Evolutionary conservation across 2,113 vertebrate species (phyloP).

Genomic region (Meles meles): DNA sequence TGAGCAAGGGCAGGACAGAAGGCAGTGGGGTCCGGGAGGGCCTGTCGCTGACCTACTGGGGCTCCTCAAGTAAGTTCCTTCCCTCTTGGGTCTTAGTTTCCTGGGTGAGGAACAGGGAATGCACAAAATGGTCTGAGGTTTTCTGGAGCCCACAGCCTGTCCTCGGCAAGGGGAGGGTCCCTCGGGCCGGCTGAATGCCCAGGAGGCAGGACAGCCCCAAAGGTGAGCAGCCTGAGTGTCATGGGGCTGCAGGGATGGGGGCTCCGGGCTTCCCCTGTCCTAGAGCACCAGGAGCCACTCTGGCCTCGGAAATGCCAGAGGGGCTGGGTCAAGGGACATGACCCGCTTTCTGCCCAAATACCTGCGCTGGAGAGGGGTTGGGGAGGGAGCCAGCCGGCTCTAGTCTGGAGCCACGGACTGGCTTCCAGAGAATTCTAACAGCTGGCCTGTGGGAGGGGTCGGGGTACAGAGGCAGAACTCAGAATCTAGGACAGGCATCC

Average conservation of each 20-base stretch:
- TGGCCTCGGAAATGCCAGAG: not conserved
- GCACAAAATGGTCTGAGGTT: not conserved
- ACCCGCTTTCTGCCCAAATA: not conserved
- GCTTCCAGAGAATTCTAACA: not conserved
- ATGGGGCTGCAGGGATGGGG: not conserved
- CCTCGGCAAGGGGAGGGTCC: not conserved
- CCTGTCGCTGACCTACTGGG: not conserved
- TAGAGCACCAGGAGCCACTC: not conserved
- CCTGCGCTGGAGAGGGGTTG: not conserved
- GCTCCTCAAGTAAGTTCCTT: not conserved
- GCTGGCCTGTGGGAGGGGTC: not conserved
- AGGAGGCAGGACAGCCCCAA: not conserved
- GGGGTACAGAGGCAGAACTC: not conserved
- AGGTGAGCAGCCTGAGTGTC: not conserved
- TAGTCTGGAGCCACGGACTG: not conserved
- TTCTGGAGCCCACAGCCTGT: not conserved
- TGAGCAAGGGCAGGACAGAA: not conserved
- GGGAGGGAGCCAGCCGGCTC: not conserved
- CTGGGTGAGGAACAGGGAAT: not conserved
- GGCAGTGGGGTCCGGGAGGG: too few relatives aligned
- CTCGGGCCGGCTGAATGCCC: not conserved
- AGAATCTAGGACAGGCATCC: slow-evolving; percentile 36
- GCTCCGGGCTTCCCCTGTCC: not conserved
- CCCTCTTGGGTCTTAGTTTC: not conserved
- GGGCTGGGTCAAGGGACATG: not conserved